Base-by-base conservation (phyloP, 2,797 vertebrate genomes). In the Tauraco hartlaubi region DNA sequence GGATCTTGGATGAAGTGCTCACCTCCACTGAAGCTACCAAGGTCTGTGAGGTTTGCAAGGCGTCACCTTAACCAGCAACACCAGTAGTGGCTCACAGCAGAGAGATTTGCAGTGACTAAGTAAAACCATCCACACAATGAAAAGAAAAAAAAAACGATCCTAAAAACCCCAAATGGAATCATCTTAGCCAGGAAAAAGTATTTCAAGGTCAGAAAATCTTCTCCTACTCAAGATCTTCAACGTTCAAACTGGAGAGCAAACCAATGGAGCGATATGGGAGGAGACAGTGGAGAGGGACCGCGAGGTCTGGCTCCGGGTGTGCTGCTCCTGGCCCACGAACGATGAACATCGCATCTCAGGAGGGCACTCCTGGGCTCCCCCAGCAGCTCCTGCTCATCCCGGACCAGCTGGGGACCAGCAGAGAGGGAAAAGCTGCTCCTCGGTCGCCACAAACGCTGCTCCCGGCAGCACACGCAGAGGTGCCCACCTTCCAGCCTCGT, bases 241-340 rank as follows among this genome's bases (percentile, higher is more conserved):
- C 8, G 4, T 29, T 39, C 48, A 41, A 19, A 37, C 29, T 4
- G 12, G 23, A 56, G 19, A 74, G 62, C 22, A 25, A 37, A 37
- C 20, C 23, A 31, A 12, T 0, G 3, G 59, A 19, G 61, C 2
- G 1, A 37, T 3, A 18, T 7, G 22, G 2, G 1, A 12, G 28
- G 8, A 5, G 15, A n/a, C 3, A 6, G 9, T 29, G 1, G 20
- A 44, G 44, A 37, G 15, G n/a, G 59, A 29, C 41, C 23, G 48
- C 5, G 2, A 31, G 41, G 29, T 9, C 37, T 7, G 52, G 29
- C 25, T 11, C 81, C 0, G 2, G 31, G 9, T 9, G 46, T 13
- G 31, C 51, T 22, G n/a, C 9, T 8, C 31, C 31, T 6, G 6
- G 9, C 26, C 26, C 19, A 37, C 4, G 18, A 22, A 19, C 7